Conservation (phyloP, 1,140 invertebrate species). For the Drosophila nasuta region DNA sequence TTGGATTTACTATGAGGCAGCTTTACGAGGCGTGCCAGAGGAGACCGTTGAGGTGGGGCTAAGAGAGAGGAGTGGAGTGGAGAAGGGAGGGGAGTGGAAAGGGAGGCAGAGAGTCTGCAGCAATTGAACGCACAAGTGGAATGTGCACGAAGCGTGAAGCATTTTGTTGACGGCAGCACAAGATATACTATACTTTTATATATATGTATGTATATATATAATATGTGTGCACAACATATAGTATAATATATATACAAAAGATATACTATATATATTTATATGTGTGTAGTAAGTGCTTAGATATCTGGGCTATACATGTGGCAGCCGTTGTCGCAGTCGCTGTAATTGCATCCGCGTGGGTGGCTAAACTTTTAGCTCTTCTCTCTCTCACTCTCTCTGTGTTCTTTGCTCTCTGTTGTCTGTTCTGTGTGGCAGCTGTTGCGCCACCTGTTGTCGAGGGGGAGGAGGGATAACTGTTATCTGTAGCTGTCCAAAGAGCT, state of each 20-base stretch:
- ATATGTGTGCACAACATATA: background rate
- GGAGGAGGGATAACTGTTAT: background rate
- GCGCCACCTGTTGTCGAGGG: conserved; percentile 18
- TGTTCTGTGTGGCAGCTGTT: conserved; percentile 14
- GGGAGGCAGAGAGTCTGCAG: conserved; percentile 36
- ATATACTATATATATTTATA: background rate
- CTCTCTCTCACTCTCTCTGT: background rate
- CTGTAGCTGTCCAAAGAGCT: conserved; percentile 9
- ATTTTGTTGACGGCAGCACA: conserved; percentile 38
- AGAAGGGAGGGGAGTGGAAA: background rate
- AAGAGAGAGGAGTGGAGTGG: background rate
- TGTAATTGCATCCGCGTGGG: conserved; percentile 35
- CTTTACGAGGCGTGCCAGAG: background rate
- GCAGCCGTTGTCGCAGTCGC: background rate
- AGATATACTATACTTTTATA: background rate
- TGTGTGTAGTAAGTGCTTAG: conserved; percentile 7
- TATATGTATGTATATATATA: conserved; percentile 1
- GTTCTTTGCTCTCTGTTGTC: background rate
- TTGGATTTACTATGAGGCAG: too few relatives aligned
- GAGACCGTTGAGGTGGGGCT: background rate
- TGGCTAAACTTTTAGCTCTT: background rate
- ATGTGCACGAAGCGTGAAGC: conserved; percentile 70
- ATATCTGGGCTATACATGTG: conserved; percentile 4
- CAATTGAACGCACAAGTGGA: conserved; percentile 73
- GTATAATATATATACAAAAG: background rate